These are phyloP conservation scores for Ephialtes manifestator DNA, from an alignment of 2,888 invertebrate genomes.

Conservation along the genomic window DNA sequence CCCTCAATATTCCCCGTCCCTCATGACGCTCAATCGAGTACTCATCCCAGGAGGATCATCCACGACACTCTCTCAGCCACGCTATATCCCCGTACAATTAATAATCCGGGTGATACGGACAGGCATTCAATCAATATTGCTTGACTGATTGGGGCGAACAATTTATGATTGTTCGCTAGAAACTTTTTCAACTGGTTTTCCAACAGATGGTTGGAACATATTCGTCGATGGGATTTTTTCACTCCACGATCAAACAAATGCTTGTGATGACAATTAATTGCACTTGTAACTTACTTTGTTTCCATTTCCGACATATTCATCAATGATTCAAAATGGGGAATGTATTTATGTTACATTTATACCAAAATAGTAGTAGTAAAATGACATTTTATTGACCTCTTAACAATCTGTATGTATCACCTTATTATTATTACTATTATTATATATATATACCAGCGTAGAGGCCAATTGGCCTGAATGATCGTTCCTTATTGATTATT, in stretches of 20 bases:
- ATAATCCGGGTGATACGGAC: constrained; percentile 59
- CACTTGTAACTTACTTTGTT: not conserved
- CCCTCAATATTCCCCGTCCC: constrained; percentile 20
- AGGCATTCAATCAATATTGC: constrained; percentile 36
- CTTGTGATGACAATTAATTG: not conserved
- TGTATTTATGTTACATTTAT: not conserved
- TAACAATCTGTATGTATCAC: no score
- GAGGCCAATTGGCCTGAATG: no score
- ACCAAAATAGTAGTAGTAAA: no score
- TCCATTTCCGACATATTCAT: not conserved
- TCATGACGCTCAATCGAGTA: constrained; percentile 48
- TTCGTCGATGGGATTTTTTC: not conserved
- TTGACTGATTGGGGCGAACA: constrained; percentile 39
- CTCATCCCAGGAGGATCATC: constrained; percentile 61
- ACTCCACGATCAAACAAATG: not conserved
- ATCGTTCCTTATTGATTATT: no score
- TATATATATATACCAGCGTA: no score
- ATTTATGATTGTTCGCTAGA: not conserved
- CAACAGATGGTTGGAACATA: not conserved
- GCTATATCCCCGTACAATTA: constrained; percentile 47
- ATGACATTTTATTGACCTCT: no score
- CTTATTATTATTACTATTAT: no score
- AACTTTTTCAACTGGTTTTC: not conserved
- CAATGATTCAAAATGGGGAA: not conserved
- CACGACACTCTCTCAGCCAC: constrained; percentile 15